phyloP scores from a whole-genome alignment of 2,113 vertebrate genomes.

The Gymnorhina tibicen region DNA sequence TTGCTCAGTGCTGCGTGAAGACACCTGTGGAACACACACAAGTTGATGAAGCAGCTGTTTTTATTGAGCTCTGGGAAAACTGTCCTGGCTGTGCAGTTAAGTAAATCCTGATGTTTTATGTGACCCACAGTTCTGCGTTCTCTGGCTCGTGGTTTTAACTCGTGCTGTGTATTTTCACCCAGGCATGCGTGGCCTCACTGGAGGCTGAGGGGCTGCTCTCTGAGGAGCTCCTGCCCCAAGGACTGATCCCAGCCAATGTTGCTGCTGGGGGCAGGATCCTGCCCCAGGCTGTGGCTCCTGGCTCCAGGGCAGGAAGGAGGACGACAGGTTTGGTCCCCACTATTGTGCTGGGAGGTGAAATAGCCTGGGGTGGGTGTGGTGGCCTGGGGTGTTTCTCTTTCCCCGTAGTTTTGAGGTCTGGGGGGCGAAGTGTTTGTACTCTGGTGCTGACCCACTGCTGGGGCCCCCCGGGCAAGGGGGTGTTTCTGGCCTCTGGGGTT shows the following conservation, averaged over 20 bases:
- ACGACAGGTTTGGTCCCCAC: accelerated
- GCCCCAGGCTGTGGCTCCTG: neutral
- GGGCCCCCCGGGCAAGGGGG: accelerated
- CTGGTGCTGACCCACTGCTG: neutral
- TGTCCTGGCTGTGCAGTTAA: neutral
- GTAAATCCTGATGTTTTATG: neutral
- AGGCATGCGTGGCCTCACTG: accelerated
- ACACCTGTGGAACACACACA: neutral
- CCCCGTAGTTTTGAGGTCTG: neutral
- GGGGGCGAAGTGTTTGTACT: neutral
- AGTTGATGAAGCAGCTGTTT: neutral
- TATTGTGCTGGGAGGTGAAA: neutral
- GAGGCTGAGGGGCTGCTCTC: neutral
- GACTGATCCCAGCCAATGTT: accelerated
- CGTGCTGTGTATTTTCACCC: neutral
- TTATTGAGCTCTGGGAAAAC: neutral
- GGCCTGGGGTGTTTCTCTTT: neutral
- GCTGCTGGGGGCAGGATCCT: neutral
- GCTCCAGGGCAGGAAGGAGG: neutral
- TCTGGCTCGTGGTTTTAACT: neutral
- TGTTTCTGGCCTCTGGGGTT: neutral
- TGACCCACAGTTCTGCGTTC: neutral
- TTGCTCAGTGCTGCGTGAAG: neutral
- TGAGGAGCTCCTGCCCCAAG: neutral
- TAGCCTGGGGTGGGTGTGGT: accelerated